Conservation (phyloP, 1,140 invertebrate species). For the Penaeus vannamei region DNA sequence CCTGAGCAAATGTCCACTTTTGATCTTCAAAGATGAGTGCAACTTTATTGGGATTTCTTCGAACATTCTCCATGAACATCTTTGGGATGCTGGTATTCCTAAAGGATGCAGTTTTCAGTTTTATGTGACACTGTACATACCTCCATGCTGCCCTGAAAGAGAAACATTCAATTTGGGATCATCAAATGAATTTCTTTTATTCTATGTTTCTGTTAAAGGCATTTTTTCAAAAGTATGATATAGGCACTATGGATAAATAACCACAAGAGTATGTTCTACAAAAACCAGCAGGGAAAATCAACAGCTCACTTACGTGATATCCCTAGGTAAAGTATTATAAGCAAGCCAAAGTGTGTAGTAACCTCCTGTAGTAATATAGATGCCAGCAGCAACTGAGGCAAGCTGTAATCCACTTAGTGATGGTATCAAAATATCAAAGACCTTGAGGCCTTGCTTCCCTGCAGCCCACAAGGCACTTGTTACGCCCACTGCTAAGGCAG, state of each 20-base stretch:
- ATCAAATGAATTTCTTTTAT: background rate
- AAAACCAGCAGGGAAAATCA: background rate
- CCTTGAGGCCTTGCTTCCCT: constrained; percentile 1
- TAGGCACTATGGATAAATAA: background rate
- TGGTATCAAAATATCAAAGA: constrained; percentile 19
- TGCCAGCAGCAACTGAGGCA: background rate
- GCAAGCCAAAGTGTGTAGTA: constrained; percentile 44
- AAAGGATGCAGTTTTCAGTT: constrained; percentile 35
- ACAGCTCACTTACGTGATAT: constrained; percentile 30
- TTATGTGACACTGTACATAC: constrained; percentile 35
- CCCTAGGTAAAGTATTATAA: constrained; percentile 44
- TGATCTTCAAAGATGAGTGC: constrained; percentile 58
- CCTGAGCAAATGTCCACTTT: constrained; percentile 59
- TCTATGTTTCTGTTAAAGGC: background rate
- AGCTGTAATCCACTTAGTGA: constrained; percentile 13
- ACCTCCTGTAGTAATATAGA: constrained; percentile 41
- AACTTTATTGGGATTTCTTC: constrained; percentile 57
- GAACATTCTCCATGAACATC: constrained; percentile 56
- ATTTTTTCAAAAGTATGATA: background rate
- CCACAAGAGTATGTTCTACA: background rate
- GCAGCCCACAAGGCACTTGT: constrained; percentile 47
- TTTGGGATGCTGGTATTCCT: constrained; percentile 38
- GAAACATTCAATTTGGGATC: background rate
- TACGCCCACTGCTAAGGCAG: constrained; percentile 25
- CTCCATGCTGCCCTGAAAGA: constrained; percentile 41